Conservation (phyloP, 2,888 invertebrate species). For the Adineta ricciae region DNA sequence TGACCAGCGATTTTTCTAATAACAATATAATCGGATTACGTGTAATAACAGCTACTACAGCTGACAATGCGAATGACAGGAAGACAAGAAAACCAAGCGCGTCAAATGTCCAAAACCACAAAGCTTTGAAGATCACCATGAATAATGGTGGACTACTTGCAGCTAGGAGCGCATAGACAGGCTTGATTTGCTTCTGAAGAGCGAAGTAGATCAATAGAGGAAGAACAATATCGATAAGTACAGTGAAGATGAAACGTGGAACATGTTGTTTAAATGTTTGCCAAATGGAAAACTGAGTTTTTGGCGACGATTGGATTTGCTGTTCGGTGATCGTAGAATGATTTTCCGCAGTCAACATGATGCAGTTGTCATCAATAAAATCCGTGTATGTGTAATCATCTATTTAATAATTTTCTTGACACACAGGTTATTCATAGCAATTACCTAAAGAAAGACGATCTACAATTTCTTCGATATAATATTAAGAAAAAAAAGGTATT, state of each 20-base stretch:
- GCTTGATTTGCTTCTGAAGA: background rate
- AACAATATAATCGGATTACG: background rate
- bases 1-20: slow-evolving; percentile 8
- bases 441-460: too few relatives aligned
- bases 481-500: too few relatives aligned
- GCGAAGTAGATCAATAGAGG: background rate
- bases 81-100: background rate
- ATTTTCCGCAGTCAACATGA: too few relatives aligned
- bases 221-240: background rate
- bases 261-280: slow-evolving; percentile 7
- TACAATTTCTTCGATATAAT: too few relatives aligned
- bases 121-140: background rate
- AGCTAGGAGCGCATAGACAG: slow-evolving; percentile 3
- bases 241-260: background rate
- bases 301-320: background rate
- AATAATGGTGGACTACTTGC: background rate
- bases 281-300: background rate
- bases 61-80: background rate
- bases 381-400: too few relatives aligned
- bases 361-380: too few relatives aligned
- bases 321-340: background rate
- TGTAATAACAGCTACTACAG: background rate
- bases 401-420: too few relatives aligned
- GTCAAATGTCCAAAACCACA: background rate
- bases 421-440: too few relatives aligned